Evolutionary conservation across 1,140 invertebrate genomes (phyloP).

Genomic region (Drosophila azteca): DNA sequence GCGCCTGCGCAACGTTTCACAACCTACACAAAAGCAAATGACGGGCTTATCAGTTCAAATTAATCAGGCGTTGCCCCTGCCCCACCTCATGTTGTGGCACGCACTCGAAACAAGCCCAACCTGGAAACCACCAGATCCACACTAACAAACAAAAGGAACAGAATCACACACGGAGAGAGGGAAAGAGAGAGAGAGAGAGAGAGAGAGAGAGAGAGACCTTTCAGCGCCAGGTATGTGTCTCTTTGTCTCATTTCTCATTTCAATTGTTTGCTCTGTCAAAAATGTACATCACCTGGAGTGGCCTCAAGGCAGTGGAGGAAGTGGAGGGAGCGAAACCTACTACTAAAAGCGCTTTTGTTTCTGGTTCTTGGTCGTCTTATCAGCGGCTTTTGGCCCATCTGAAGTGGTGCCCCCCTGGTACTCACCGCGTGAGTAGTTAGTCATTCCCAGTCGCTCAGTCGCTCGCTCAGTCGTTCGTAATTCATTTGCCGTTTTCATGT

Average conservation of each 20-base stretch:
- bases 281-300: constrained; percentile 58
- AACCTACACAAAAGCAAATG: constrained; percentile 77
- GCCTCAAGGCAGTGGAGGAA: neutral
- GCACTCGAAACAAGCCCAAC: constrained; percentile 43
- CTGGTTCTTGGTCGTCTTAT: constrained; percentile 51
- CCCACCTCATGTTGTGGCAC: constrained; percentile 33
- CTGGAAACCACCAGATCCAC: constrained; percentile 10
- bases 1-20: constrained; percentile 74
- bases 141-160: neutral
- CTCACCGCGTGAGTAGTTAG: constrained; percentile 37
- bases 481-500: constrained; percentile 72
- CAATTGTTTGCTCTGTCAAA: constrained; percentile 71
- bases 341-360: constrained; percentile 11
- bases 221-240: constrained; percentile 55
- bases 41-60: constrained; percentile 77
- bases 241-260: constrained; percentile 44
- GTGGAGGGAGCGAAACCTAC: neutral
- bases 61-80: constrained; percentile 73
- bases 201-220: constrained; percentile 31
- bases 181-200: neutral
- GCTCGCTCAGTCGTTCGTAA: constrained; percentile 17
- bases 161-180: constrained; percentile 7
- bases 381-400: constrained; percentile 56
- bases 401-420: constrained; percentile 32
- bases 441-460: constrained; percentile 19